Conservation (phyloP, 2,797 vertebrate genomes). For the Neomorphus geoffroyi region DNA sequence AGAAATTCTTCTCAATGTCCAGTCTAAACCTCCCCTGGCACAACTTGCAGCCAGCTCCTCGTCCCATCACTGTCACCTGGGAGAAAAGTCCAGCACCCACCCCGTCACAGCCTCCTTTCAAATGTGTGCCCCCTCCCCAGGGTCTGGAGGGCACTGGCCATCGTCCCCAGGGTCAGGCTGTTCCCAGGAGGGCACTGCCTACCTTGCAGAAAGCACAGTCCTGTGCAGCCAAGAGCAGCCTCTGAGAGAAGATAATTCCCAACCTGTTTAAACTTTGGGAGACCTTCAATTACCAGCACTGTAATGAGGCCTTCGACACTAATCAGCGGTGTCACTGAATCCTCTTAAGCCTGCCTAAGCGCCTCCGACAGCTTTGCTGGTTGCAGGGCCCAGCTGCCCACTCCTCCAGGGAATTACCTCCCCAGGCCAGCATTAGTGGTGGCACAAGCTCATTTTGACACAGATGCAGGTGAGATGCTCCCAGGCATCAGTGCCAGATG, state of each 20-base stretch:
- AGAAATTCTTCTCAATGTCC: too few species aligned
- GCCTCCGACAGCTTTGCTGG: slow-evolving; percentile 40
- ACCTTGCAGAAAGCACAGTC: slow-evolving; percentile 23
- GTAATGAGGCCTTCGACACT: slow-evolving; percentile 25
- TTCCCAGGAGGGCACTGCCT: slow-evolving; percentile 22
- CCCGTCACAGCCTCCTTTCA: too few species aligned
- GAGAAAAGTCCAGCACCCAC: too few species aligned
- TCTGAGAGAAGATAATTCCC: slow-evolving; percentile 6
- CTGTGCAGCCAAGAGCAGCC: background rate
- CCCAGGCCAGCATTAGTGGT: background rate
- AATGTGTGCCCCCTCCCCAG: background rate
- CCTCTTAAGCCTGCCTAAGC: slow-evolving; percentile 53
- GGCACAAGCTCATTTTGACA: background rate
- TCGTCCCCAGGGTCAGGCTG: background rate
- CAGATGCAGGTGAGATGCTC: background rate
- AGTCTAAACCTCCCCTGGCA: too few species aligned
- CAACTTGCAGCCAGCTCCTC: too few species aligned
- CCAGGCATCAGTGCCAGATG: background rate
- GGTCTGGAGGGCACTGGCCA: background rate
- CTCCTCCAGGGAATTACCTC: background rate
- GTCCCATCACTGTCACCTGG: too few species aligned
- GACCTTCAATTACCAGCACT: slow-evolving; percentile 14
- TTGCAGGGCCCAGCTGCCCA: slow-evolving; percentile 34
- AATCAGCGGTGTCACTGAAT: slow-evolving; percentile 29
- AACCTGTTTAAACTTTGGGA: slow-evolving; percentile 15